Percentiles rank a stretch among this genome's conserved stretches.
Evolutionary conservation across 2,888 invertebrate genomes (phyloP).

Genomic region (Kuschelorhynchus macadamiae): DNA sequence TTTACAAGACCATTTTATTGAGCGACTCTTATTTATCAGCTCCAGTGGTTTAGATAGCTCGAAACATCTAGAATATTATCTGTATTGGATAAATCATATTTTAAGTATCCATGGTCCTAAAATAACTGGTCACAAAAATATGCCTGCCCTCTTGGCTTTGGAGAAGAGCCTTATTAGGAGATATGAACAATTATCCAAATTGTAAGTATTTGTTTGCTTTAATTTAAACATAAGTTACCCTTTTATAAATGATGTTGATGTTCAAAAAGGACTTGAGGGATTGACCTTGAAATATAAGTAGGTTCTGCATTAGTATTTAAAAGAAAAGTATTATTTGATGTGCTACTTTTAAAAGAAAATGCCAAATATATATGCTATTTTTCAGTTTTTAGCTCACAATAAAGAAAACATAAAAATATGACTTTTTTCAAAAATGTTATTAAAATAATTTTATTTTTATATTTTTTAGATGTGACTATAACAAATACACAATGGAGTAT

Average conservation of each 20-base stretch:
- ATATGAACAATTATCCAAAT: constrained; percentile 85
- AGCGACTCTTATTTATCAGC: constrained; percentile 80
- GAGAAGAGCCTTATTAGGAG: constrained; percentile 86
- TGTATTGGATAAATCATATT: constrained; percentile 82
- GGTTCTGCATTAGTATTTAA: too few relatives aligned
- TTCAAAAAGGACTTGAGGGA: too few relatives aligned
- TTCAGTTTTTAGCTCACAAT: too few relatives aligned
- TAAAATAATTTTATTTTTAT: too few relatives aligned
- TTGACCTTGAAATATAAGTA: too few relatives aligned
- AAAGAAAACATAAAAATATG: too few relatives aligned
- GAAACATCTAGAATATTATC: constrained; percentile 89
- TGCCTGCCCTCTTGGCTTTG: constrained; percentile 78
- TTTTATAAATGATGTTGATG: too few relatives aligned
- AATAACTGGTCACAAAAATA: constrained; percentile 71
- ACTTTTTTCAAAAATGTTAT: too few relatives aligned
- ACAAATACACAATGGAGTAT: constrained; percentile 70
- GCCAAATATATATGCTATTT: too few relatives aligned
- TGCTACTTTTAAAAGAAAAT: too few relatives aligned
- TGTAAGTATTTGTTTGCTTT: constrained; percentile 74
- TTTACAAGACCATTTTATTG: constrained; percentile 82
- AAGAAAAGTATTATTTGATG: too few relatives aligned
- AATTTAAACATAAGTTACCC: too few relatives aligned
- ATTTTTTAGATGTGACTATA: constrained; percentile 87
- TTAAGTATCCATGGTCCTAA: constrained; percentile 77
- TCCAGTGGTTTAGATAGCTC: constrained; percentile 82